These are phyloP conservation scores for Euura saliciscinereae DNA, from an alignment of 1,140 invertebrate species.

Conservation along the genomic window DNA sequence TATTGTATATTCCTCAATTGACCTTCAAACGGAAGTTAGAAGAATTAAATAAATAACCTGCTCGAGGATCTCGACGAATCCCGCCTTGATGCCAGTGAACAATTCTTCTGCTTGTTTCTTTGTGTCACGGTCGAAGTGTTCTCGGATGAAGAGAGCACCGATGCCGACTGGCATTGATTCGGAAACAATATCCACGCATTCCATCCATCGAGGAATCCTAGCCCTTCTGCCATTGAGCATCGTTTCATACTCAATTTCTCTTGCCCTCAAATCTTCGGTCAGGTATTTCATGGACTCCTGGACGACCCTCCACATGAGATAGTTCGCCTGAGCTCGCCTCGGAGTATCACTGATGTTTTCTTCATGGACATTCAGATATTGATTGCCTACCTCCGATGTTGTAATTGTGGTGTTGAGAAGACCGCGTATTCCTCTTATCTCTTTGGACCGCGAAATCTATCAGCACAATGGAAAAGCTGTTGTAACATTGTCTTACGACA, in stretches of 20 bases:
- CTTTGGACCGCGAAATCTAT: conserved; percentile 65
- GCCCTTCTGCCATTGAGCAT: conserved; percentile 63
- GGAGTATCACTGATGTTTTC: conserved; percentile 62
- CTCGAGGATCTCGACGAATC: conserved; percentile 64
- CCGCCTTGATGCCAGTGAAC: conserved; percentile 68
- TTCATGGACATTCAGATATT: conserved; percentile 63
- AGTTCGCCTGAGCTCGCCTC: conserved; percentile 71
- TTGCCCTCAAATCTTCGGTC: conserved; percentile 60
- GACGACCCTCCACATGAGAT: conserved; percentile 67
- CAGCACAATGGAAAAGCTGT: conserved; percentile 10
- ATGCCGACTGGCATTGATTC: conserved; percentile 63
- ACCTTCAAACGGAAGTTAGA: neutral
- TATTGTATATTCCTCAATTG: neutral
- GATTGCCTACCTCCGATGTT: conserved; percentile 59
- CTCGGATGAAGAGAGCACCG: conserved; percentile 64
- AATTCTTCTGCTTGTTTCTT: conserved; percentile 67
- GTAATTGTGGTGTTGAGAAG: conserved; percentile 73
- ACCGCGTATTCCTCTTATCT: conserved; percentile 69
- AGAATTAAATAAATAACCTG: conserved; percentile 35
- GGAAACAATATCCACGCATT: conserved; percentile 60
- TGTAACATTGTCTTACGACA: neutral
- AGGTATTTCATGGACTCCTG: conserved; percentile 63
- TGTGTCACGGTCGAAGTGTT: conserved; percentile 63
- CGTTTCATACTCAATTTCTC: conserved; percentile 62
- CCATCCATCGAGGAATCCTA: conserved; percentile 64